Base-by-base conservation (phyloP, 2,113 vertebrate species). In the Otolemur garnettii region DNA sequence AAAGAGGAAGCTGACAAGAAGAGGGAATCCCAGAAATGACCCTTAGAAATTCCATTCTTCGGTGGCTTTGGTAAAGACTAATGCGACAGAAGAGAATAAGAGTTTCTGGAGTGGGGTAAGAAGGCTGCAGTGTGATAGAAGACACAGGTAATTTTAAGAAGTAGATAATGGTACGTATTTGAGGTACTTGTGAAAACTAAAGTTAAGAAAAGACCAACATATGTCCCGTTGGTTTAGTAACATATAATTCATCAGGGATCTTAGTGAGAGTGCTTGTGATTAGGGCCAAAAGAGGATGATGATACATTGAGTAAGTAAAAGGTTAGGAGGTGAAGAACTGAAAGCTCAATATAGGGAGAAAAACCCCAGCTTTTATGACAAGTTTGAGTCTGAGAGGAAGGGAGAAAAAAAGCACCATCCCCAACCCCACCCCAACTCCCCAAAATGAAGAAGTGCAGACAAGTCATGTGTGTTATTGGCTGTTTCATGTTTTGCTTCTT, bases 351-450 rank as follows among this genome's bases (percentile, higher is more conserved):
- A 9, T 59, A 81, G 62, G 4, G 24, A 11, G 24, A 28, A 10
- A n/a, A 24, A 17, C 11, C 7, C 35, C 17, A 68, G 6, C 19
- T 18, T 74, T 7, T 7, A 78, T 57, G 38, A 35, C 15, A 28
- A 80, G 14, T 64, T 72, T 88, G 42, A 4, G 55, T 90, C 22
- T 38, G 6, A 75, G 83, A 21, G 45, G 22, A 64, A 28, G 15
- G 1, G 15, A 92, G 26, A 30, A 35, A 89, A 79, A 79, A 26
- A 72, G 5, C 28, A 55, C 0, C 15, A 80, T 7, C 3, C 3
- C 14, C 3, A 79, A 4, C 2, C 7, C 28, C 22, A 50, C 12
- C 8, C 5, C 7, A 50, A 50, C 35, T 1, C 1, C 2, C 19
- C 28, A 30, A 86, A 80, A 74, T 57, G 21, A 72, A 17, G 19